Evolutionary conservation across 2,797 vertebrate species (phyloP), one percentile per base, ranked within the genome.

Genomic region (Danio tinwini): DNA sequence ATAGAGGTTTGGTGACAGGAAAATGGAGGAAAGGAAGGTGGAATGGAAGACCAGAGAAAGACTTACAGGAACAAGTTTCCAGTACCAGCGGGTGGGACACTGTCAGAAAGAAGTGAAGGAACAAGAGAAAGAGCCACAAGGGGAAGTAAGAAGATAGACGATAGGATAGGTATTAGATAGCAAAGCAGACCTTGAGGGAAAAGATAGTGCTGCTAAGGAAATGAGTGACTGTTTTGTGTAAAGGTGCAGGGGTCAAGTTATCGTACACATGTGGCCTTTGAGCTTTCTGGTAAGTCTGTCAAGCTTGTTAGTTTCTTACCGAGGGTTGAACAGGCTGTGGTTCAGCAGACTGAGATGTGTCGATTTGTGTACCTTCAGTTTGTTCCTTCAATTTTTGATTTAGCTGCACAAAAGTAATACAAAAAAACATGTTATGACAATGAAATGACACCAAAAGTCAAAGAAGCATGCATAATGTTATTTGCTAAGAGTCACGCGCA

Each of bases 21-120:
- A 83, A 84, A 90, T 89, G 88, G 85, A 90, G 82, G 85, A 88
- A 89, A 81, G 90, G 77, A 61, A 61, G 61, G 73, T 53, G 85
- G 81, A 73, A 89, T 83, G 89, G 86, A 90, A 87, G 82, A 81
- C 49, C 10, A 91, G 92, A 85, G 83, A 92, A 88, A 93, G 92
- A 93, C 94, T 95, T 95, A 95, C 93, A 94, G 94, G 94, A 91
- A 95, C 92, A 93, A 95, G 93, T 90, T 95, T 95, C 94, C 94
- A 95, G 91, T 95, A 95, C 94, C 94, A 95, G 89, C 92, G 91
- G 87, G 92, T 93, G 82, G 94, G 92, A 92, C 93, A 95, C 93
- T 94, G 91, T 89, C 83, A 87, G 86, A 90, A 75, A 88, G 87
- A 77, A 90, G 86, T 74, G 78, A 72, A 64, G 53, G 59, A 77